These are phyloP conservation scores for Calephelis perditalis DNA, from an alignment of 2,888 invertebrate genomes.

Conservation along the genomic window DNA sequence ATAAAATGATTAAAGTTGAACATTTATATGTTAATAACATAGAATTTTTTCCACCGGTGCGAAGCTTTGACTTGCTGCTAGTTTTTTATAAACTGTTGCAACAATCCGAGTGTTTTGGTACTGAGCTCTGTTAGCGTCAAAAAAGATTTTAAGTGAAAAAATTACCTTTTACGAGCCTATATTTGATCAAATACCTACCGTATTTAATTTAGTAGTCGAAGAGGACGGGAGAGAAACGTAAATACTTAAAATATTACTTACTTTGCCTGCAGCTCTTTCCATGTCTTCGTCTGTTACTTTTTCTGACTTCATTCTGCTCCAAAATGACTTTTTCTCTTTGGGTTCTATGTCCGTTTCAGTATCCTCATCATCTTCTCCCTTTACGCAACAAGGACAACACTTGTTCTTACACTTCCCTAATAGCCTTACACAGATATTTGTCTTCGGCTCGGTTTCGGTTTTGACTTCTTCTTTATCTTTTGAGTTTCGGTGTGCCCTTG, in stretches of 20 bases:
- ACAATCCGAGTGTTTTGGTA: no score
- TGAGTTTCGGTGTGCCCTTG: conserved; percentile 45
- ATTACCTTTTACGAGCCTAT: no score
- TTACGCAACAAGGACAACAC: conserved; percentile 71
- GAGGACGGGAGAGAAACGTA: not conserved
- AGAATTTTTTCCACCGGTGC: no score
- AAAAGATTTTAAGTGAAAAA: no score
- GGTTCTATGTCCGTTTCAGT: conserved; percentile 26
- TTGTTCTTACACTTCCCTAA: conserved; percentile 61
- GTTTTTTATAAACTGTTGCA: no score
- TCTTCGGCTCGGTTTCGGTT: conserved; percentile 37
- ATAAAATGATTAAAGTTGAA: no score
- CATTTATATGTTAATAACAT: no score
- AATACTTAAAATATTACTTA: conserved; percentile 34
- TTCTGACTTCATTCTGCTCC: conserved; percentile 58
- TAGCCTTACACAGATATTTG: conserved; percentile 57
- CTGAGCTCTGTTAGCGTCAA: no score
- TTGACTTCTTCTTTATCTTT: conserved; percentile 33
- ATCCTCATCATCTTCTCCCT: conserved; percentile 45
- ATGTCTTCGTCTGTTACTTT: conserved; percentile 55
- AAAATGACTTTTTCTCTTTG: conserved; percentile 43
- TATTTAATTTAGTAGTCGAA: no score
- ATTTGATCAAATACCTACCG: no score
- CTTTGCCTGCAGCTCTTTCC: conserved; percentile 65
- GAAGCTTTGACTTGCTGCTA: no score